Conservation (phyloP, 2,888 invertebrate species). For the Sminthurides aquaticus region DNA sequence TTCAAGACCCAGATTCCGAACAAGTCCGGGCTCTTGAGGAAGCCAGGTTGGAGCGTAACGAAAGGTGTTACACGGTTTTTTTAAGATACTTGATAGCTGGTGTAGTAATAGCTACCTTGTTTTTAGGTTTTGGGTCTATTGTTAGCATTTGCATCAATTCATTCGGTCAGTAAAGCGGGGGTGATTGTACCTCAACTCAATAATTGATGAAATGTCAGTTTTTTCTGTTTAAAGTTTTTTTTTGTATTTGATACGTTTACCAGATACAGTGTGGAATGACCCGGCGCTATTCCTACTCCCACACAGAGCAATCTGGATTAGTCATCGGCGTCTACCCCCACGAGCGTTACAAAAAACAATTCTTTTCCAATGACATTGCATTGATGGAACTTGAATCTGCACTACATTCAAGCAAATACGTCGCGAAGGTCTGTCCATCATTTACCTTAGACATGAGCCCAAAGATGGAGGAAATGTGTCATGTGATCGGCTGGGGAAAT, state of each 20-base stretch:
- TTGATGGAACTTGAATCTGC: constrained; percentile 59
- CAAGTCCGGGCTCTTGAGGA: too few relatives aligned
- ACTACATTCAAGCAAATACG: constrained; percentile 68
- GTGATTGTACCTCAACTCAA: too few relatives aligned
- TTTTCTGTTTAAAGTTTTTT: too few relatives aligned
- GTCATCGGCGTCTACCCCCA: constrained; percentile 61
- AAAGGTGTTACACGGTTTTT: too few relatives aligned
- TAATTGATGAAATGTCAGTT: too few relatives aligned
- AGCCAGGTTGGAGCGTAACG: too few relatives aligned
- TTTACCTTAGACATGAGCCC: constrained; percentile 50
- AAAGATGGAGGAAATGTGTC: constrained; percentile 48
- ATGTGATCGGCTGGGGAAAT: constrained; percentile 58
- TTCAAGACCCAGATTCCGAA: too few relatives aligned
- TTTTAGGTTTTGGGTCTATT: too few relatives aligned
- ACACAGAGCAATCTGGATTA: constrained; percentile 63
- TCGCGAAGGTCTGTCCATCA: constrained; percentile 70
- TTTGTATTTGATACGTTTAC: constrained; percentile 65
- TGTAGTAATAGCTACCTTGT: too few relatives aligned
- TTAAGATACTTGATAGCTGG: too few relatives aligned
- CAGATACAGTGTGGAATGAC: constrained; percentile 73
- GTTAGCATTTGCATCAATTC: too few relatives aligned
- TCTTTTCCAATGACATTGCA: constrained; percentile 69
- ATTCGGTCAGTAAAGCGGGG: too few relatives aligned
- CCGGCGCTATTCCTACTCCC: constrained; percentile 68
- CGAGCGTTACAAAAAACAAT: constrained; percentile 56